Evolutionary conservation across 1,140 invertebrate genomes (phyloP).

Genomic region (Cepaea nemoralis): DNA sequence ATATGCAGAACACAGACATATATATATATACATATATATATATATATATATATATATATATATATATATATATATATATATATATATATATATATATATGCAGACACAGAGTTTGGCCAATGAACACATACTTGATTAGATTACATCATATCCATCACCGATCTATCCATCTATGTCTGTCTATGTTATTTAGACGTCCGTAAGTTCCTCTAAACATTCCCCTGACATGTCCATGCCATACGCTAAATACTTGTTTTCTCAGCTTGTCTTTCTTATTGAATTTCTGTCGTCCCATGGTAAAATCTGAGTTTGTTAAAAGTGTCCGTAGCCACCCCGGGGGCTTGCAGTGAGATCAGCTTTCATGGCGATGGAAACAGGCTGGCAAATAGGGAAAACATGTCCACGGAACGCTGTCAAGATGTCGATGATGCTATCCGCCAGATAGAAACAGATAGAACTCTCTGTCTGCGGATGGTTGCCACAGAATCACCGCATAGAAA

Average conservation of each 20-base stretch:
- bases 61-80: no score
- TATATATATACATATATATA: no score
- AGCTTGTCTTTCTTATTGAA: neutral
- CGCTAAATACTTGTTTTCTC: neutral
- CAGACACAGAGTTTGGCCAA: no score
- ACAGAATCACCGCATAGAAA: neutral
- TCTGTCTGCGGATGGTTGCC: neutral
- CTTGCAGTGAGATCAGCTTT: neutral
- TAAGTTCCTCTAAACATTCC: no score
- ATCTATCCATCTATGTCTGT: no score
- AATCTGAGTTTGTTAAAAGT: neutral
- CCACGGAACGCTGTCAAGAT: neutral
- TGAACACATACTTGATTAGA: no score
- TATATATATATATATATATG: no score
- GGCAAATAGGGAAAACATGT: neutral
- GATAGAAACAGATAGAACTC: neutral
- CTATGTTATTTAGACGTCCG: no score
- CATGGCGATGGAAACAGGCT: neutral
- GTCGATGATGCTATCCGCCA: neutral
- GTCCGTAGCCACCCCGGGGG: constrained; percentile 2
- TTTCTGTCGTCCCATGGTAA: neutral
- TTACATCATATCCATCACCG: no score
- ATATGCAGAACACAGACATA: no score
- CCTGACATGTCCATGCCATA: neutral
- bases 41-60: no score